Evolutionary conservation across 2,113 vertebrate species (phyloP).

Genomic region (Corythornis cristatus): DNA sequence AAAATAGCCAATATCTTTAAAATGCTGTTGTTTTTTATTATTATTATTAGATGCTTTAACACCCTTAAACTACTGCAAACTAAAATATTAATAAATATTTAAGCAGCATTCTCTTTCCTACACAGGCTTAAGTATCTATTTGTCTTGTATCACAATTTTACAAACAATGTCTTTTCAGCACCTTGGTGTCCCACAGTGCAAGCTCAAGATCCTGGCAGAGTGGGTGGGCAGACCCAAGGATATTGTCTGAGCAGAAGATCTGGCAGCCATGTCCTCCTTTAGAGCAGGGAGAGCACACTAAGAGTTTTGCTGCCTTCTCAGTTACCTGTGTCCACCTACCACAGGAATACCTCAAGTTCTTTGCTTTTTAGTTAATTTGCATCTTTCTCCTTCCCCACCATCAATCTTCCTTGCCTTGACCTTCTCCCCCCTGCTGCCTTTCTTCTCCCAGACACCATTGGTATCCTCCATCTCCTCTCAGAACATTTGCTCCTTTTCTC

Average conservation of each 20-base stretch:
- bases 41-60: not conserved
- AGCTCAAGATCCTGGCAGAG: not conserved
- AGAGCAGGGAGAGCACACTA: not conserved
- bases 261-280: not conserved
- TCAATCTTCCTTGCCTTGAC: not conserved
- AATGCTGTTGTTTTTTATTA: not conserved
- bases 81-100: constrained; percentile 50
- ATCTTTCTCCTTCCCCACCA: not conserved
- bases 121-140: not conserved
- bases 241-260: not conserved
- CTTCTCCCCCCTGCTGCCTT: not conserved
- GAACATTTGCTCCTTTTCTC: not conserved
- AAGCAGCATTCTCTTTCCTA: not conserved
- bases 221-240: not conserved
- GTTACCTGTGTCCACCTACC: not conserved
- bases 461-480: not conserved
- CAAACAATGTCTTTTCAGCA: not conserved
- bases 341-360: not conserved
- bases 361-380: not conserved
- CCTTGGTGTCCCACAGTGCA: not conserved
- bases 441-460: not conserved
- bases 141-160: not conserved
- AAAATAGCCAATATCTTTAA: constrained; percentile 45
- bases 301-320: not conserved
- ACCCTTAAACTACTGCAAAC: constrained; percentile 19